phyloP scores from a whole-genome alignment of 2,797 vertebrate genomes.

The Hydrophis major region DNA sequence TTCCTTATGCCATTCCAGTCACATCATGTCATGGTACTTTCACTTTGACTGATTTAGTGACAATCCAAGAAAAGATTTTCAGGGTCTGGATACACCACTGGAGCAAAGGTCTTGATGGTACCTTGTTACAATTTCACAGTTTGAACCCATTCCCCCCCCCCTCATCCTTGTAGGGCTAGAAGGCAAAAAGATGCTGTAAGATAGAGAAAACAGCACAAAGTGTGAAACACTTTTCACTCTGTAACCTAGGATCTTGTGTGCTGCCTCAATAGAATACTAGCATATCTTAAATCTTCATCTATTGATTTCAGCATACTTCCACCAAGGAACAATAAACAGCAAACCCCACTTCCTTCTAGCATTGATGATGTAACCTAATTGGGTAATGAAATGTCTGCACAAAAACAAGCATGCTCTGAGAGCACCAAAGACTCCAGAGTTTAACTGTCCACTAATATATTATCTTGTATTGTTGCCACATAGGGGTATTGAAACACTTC shows the following conservation, averaged over 20 bases:
- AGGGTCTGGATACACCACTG: constrained; percentile 61
- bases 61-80: constrained; percentile 63
- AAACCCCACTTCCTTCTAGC: neutral
- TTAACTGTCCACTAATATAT: neutral
- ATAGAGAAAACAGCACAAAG: constrained; percentile 45
- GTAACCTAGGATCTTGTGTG: neutral
- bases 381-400: neutral
- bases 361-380: neutral
- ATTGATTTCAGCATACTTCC: neutral
- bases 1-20: constrained; percentile 63
- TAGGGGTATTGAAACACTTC: neutral
- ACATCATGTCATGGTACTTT: constrained; percentile 49
- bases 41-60: constrained; percentile 67
- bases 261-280: neutral
- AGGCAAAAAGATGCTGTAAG: constrained; percentile 47
- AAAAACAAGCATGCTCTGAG: neutral
- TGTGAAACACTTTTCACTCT: constrained; percentile 28
- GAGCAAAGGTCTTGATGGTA: constrained; percentile 65
- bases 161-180: constrained; percentile 32
- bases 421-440: neutral
- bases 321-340: neutral
- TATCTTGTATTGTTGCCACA: neutral
- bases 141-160: constrained; percentile 27
- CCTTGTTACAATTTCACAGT: constrained; percentile 61
- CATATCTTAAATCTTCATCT: neutral